Conservation (phyloP, 2,888 invertebrate species). For the Polydrusus pterygomalis region DNA sequence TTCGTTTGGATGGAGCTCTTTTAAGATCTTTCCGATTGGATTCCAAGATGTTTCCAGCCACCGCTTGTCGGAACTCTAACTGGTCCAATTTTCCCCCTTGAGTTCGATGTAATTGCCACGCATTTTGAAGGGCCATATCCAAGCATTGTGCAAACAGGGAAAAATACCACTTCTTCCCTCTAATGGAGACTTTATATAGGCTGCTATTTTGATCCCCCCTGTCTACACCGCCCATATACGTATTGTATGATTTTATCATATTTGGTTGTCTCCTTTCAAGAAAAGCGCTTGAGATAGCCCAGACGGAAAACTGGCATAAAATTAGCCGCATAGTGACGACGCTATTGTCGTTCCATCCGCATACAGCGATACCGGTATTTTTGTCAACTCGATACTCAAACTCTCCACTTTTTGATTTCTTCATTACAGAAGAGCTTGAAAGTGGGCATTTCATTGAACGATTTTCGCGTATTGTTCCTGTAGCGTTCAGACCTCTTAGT, state of each 20-base stretch:
- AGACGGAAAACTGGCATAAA: background rate
- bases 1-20: background rate
- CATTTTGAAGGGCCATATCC: background rate
- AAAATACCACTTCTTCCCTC: too few species aligned
- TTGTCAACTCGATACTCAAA: background rate
- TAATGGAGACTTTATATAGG: too few species aligned
- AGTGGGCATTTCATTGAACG: too few species aligned
- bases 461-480: too few species aligned
- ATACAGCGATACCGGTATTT: background rate
- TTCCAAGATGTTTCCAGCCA: constrained; percentile 9
- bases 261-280: background rate
- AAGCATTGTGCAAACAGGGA: too few species aligned
- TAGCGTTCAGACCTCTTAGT: too few species aligned
- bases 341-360: background rate
- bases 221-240: background rate
- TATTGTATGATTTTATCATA: constrained; percentile 17
- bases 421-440: too few species aligned
- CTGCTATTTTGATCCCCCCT: too few species aligned
- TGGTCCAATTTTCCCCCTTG: constrained; percentile 3
- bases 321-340: background rate
- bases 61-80: constrained; percentile 3
- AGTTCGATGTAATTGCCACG: background rate
- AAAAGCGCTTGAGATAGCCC: background rate
- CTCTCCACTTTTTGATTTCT: background rate
- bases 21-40: constrained; percentile 6